A percentile compares a stretch with the other conserved stretches of the same genome.
These are phyloP conservation scores for Columba livia DNA, from an alignment of 2,113 vertebrate species.

Conservation along the genomic window DNA sequence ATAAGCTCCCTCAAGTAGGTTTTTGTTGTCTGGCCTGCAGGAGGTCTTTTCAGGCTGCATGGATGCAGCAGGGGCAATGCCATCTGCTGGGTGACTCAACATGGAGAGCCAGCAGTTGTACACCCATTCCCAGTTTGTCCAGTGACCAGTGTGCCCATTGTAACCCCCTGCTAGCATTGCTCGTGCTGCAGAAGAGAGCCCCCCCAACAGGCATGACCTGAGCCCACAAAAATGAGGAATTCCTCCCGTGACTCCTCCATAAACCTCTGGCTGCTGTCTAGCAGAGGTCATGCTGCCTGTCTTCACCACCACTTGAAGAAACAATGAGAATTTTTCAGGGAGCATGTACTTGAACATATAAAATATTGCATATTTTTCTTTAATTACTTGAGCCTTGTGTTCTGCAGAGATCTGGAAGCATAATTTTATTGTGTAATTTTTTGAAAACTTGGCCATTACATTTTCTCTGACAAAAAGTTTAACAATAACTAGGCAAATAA, in stretches of 20 bases:
- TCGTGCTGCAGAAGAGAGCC: neutral
- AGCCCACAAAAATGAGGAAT: neutral
- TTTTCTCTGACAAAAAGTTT: neutral
- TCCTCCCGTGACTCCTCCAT: neutral
- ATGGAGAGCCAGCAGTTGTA: fast-evolving
- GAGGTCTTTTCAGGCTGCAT: neutral
- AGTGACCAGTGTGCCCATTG: too few species aligned
- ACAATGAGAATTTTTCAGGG: neutral
- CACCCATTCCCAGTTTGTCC: neutral
- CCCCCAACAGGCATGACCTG: neutral
- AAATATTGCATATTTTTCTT: neutral
- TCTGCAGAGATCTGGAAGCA: neutral
- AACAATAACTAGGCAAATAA: neutral
- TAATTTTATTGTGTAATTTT: neutral
- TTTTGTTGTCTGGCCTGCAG: neutral
- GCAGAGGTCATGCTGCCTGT: neutral
- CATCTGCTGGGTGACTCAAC: neutral
- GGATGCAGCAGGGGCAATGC: neutral
- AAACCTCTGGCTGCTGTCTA: neutral
- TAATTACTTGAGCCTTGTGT: neutral
- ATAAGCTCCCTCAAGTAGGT: neutral
- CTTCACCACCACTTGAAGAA: neutral
- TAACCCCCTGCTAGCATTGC: neutral
- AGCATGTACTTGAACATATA: neutral
- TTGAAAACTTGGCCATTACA: neutral